Evolutionary conservation across 2,888 invertebrate genomes (phyloP), one percentile per base, ranked within the genome.

Genomic region (Notocelia uddmanniana): DNA sequence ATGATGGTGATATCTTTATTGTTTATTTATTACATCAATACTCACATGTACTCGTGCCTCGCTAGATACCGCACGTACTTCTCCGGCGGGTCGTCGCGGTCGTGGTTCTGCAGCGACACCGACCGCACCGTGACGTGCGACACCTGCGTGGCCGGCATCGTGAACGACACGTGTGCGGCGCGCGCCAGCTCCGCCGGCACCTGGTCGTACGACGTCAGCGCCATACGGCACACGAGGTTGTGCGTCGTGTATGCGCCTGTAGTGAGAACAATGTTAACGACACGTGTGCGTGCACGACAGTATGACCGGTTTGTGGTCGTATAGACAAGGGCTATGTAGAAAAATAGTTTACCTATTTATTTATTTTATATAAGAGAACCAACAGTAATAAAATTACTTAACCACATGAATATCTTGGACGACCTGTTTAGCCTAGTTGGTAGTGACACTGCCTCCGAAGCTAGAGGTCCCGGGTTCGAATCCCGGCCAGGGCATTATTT

Each of bases 1-100:
- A n/a, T n/a, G n/a, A n/a, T n/a, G n/a, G n/a, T n/a, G n/a, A n/a
- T n/a, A n/a, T n/a, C n/a, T n/a, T n/a, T n/a, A n/a, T n/a, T n/a
- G n/a, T n/a, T n/a, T n/a, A n/a, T n/a, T n/a, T n/a, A n/a, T n/a
- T n/a, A 5, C 5, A 31, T 31, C 5, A 8, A 59, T 76, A 90
- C 91, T 94, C 86, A 97, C 97, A 95, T 96, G 94, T 99, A 99
- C 91, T 98, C 98, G 93, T 99, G 99, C 74, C 99, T 95, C 68
- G 99, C 98, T 79, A 99, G 95, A 93, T 99, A 99, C 79, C 98
- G 95, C 72, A 99, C 99, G 93, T 98, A 99, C 94, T 99, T 99
- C 94, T 99, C 99, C 15, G 99, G 99, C 34, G 99, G 98, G 84
- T 98, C 98, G 82, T 96, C 97, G 84, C 96, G 95, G 82, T 97